Percentiles rank a stretch among this genome's conserved stretches.
Evolutionary conservation across 2,113 vertebrate species (phyloP).

Genomic region (Pipa parva): DNA sequence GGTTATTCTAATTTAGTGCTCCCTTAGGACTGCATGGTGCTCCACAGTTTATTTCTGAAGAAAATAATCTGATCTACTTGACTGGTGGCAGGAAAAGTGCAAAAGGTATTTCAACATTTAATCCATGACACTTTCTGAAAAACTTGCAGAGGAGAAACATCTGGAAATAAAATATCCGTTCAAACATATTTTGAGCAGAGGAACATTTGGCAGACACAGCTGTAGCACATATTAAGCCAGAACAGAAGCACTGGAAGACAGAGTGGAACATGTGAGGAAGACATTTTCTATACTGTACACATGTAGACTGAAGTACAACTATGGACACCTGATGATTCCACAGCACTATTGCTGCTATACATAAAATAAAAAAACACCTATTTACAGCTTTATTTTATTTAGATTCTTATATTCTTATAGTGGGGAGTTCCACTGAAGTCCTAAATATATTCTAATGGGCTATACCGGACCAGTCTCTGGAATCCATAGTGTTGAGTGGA

Average conservation of each 20-base stretch:
- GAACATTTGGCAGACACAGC: not conserved
- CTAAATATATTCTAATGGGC: no score
- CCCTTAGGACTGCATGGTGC: no score
- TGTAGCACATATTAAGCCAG: constrained; percentile 24
- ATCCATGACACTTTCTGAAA: not conserved
- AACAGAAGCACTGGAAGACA: constrained; percentile 17
- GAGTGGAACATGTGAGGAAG: constrained; percentile 5
- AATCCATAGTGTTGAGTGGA: not conserved
- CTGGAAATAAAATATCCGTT: not conserved
- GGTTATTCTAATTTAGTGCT: no score
- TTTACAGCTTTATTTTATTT: not conserved
- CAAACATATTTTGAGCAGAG: not conserved
- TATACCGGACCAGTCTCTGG: not conserved
- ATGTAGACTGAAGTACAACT: constrained; percentile 2
- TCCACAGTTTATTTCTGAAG: no score
- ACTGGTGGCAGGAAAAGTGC: not conserved
- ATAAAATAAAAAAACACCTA: no score
- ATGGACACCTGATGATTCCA: not conserved
- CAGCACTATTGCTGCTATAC: not conserved
- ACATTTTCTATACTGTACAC: not conserved
- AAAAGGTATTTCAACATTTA: not conserved
- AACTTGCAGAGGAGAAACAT: not conserved
- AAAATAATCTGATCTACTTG: not conserved
- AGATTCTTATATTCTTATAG: not conserved
- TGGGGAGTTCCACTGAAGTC: no score